Evolutionary conservation across 1,140 invertebrate species (phyloP).

Genomic region (Periplaneta americana): DNA sequence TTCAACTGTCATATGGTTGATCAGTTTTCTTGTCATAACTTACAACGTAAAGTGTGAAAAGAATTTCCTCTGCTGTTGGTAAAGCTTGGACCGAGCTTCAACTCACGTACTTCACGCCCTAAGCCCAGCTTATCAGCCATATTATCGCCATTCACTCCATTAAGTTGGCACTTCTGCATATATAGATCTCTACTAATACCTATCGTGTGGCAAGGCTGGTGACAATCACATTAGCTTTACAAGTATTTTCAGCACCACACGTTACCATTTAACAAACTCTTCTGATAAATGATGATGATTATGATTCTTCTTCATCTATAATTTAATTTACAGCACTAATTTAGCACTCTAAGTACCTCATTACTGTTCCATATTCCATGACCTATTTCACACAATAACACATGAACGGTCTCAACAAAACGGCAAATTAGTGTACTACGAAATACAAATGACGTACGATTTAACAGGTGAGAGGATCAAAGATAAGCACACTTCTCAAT

Average conservation of each 20-base stretch:
- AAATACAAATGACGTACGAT: background rate
- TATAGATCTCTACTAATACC: background rate
- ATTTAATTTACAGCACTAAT: background rate
- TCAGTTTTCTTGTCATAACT: constrained; percentile 36
- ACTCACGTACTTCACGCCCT: constrained; percentile 67
- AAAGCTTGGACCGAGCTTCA: constrained; percentile 79
- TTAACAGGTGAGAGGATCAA: background rate
- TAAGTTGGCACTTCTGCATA: constrained; percentile 19
- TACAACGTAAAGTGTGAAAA: constrained; percentile 86
- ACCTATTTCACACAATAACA: background rate
- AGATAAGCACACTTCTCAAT: no score
- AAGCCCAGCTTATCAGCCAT: constrained; percentile 72
- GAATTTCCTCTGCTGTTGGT: constrained; percentile 60
- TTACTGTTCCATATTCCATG: background rate
- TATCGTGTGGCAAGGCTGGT: background rate
- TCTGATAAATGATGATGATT: background rate
- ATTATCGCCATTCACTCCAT: constrained; percentile 22
- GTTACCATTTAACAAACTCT: background rate
- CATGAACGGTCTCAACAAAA: background rate
- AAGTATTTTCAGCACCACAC: background rate
- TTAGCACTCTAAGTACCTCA: background rate
- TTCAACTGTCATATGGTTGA: background rate
- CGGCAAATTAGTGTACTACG: background rate
- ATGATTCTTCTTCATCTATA: background rate
- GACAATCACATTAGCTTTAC: background rate